Evolutionary conservation across 1,140 invertebrate genomes (phyloP).

Genomic region (Idris sp.): DNA sequence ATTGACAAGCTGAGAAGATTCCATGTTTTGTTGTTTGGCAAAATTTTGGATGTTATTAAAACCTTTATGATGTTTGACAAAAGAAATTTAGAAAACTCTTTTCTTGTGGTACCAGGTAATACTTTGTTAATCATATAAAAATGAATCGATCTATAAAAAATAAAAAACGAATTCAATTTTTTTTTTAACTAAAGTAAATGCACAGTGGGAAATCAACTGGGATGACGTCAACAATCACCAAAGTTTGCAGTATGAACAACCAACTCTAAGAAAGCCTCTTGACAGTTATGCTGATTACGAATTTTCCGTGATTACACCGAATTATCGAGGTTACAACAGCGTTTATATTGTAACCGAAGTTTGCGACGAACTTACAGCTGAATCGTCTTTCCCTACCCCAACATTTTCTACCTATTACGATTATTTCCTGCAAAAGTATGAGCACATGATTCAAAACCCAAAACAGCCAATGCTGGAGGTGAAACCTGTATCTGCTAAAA

Average conservation of each 20-base stretch:
- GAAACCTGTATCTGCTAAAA: slow-evolving; percentile 86
- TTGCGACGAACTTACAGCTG: slow-evolving; percentile 87
- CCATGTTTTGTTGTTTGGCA: slow-evolving; percentile 81
- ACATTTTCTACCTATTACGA: slow-evolving; percentile 85
- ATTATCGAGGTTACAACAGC: slow-evolving; percentile 64
- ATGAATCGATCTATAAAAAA: too few species aligned
- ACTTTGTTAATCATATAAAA: not conserved
- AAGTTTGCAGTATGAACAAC: slow-evolving; percentile 64
- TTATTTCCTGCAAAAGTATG: slow-evolving; percentile 91
- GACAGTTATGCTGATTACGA: slow-evolving; percentile 66
- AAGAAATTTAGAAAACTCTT: slow-evolving; percentile 82
- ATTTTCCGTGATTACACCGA: slow-evolving; percentile 66
- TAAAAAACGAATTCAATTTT: too few species aligned
- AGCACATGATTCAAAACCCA: slow-evolving; percentile 83
- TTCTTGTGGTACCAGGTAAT: slow-evolving; percentile 86
- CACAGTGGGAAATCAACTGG: slow-evolving; percentile 82
- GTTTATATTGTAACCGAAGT: slow-evolving; percentile 91
- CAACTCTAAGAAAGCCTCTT: slow-evolving; percentile 37
- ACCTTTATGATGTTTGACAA: slow-evolving; percentile 86
- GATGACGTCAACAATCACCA: slow-evolving; percentile 76
- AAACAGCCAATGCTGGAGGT: slow-evolving; percentile 94
- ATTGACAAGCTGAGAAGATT: slow-evolving; percentile 80
- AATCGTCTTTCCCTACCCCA: slow-evolving; percentile 88
- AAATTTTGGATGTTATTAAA: slow-evolving; percentile 88
- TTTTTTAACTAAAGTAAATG: slow-evolving; percentile 11